Base-by-base conservation (phyloP, 1,140 invertebrate genomes). In the Aphelinus atriplicis region DNA sequence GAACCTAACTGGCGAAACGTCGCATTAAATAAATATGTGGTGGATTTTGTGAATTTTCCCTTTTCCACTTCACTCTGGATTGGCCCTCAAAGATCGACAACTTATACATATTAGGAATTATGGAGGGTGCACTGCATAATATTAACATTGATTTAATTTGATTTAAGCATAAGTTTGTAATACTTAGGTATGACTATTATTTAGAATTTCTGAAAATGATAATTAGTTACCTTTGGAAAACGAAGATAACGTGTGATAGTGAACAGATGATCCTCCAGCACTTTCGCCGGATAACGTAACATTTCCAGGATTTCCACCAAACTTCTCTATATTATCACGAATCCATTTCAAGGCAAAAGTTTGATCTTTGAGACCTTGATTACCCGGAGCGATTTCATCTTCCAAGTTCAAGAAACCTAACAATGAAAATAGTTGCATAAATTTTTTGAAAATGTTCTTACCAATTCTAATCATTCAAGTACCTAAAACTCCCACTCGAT, bases 121-220 rank as follows among this genome's bases (percentile, higher is more conserved):
- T n/a, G n/a, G n/a, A n/a, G n/a, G n/a, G n/a, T n/a, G n/a, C n/a
- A n/a, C n/a, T n/a, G n/a, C n/a, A n/a, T n/a, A n/a, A n/a, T n/a
- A n/a, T n/a, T n/a, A n/a, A n/a, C n/a, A n/a, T n/a, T n/a, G n/a
- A n/a, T n/a, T n/a, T n/a, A n/a, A n/a, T n/a, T n/a, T n/a, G n/a
- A n/a, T n/a, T n/a, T n/a, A n/a, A n/a, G n/a, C n/a, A 94, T 93
- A 0, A 86, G 92, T 77, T 90, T 89, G 66, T 92, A 90, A 78
- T 94, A 93, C 46, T 94, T 80, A 46, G 91, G 92, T 93, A 75
- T 64, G 81, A 71, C 70, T 51, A 6, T 45, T 47, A 42, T 7
- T 60, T 3, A 60, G 26, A 60, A 60, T 60, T 3, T 60, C 7
- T 60, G 6, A 4, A 9, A 60, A 60, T n/a, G 26, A 5, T 60